phyloP scores from a whole-genome alignment of 2,888 invertebrate species.

The Sthenelais limicola region DNA sequence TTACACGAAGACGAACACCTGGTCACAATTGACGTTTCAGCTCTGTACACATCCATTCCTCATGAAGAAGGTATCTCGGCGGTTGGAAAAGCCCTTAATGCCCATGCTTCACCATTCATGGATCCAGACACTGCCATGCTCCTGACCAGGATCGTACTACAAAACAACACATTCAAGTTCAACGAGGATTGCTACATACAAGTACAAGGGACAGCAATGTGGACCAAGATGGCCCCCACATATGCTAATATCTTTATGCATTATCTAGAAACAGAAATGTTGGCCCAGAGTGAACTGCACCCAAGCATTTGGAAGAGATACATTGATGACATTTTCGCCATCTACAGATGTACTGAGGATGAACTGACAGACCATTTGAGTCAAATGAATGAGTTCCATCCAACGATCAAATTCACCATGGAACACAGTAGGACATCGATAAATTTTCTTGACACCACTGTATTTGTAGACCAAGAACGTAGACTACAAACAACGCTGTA shows the following conservation, averaged over 20 bases:
- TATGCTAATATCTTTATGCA: constrained; percentile 9
- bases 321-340: constrained; percentile 13
- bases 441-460: constrained; percentile 12
- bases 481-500: background rate
- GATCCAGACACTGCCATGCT: background rate
- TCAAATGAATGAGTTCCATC: background rate
- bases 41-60: constrained; percentile 16
- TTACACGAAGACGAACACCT: background rate
- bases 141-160: background rate
- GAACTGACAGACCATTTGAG: background rate
- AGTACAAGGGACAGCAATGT: constrained; percentile 16
- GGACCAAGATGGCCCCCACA: constrained; percentile 8
- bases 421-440: background rate
- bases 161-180: constrained; percentile 1
- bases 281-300: background rate
- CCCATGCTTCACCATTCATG: background rate
- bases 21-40: constrained; percentile 8
- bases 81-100: background rate
- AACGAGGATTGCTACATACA: background rate
- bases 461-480: background rate
- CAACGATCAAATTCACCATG: constrained; percentile 1
- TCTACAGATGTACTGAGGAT: background rate
- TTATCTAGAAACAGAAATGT: background rate
- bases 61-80: no score
- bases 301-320: constrained; percentile 3